Percentiles rank a stretch among this genome's conserved stretches.
phyloP scores from a whole-genome alignment of 2,888 invertebrate genomes.

The Zygogramma bicolorata region DNA sequence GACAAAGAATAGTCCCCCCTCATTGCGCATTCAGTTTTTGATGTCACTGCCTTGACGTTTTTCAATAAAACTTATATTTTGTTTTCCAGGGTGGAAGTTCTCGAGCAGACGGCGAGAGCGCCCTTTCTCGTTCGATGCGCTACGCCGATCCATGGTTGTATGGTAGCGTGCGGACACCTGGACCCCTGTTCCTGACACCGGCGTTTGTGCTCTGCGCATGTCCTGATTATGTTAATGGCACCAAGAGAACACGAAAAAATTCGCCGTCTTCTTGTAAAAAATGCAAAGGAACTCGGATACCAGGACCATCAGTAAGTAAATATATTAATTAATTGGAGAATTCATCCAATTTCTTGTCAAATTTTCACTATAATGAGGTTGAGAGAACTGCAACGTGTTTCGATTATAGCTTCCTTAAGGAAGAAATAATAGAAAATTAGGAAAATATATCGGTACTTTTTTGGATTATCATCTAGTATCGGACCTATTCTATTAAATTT shows the following conservation, averaged over 20 bases:
- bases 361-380: too few relatives aligned
- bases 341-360: too few relatives aligned
- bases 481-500: too few relatives aligned
- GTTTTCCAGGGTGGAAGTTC: slow-evolving; percentile 56
- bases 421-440: too few relatives aligned
- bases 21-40: too few relatives aligned
- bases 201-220: slow-evolving; percentile 86
- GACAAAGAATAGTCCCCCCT: too few relatives aligned
- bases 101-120: slow-evolving; percentile 72
- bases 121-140: slow-evolving; percentile 86
- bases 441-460: too few relatives aligned
- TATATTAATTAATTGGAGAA: background rate
- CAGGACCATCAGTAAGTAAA: slow-evolving; percentile 70
- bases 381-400: too few relatives aligned
- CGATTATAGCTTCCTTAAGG: too few relatives aligned
- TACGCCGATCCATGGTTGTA: slow-evolving; percentile 90
- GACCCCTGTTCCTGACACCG: slow-evolving; percentile 67
- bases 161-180: slow-evolving; percentile 74
- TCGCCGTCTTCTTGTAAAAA: slow-evolving; percentile 84
- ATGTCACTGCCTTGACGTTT: too few relatives aligned
- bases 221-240: slow-evolving; percentile 80
- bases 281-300: slow-evolving; percentile 84
- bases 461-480: too few relatives aligned
- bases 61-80: background rate
- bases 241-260: slow-evolving; percentile 79